Evolutionary conservation across 2,888 invertebrate genomes (phyloP).

Genomic region (Bugula neritina): DNA sequence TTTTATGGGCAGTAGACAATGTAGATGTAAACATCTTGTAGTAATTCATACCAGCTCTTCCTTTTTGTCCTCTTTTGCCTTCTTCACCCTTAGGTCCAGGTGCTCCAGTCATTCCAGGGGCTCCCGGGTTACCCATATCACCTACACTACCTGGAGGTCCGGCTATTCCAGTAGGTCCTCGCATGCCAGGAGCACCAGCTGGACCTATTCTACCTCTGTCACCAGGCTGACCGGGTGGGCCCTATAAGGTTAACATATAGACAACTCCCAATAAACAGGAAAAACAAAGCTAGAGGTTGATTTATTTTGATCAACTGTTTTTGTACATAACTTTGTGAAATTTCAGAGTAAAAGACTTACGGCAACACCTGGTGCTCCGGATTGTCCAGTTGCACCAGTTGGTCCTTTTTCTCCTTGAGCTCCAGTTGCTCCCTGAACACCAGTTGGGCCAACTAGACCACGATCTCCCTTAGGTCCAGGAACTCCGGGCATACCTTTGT

Average conservation of each 20-base stretch:
- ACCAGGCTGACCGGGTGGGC: constrained; percentile 26
- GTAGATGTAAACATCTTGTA: too few species aligned
- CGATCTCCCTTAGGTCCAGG: constrained; percentile 25
- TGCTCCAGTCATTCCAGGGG: constrained; percentile 27
- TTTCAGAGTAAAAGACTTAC: too few species aligned
- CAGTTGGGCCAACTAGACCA: neutral
- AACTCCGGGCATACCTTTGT: constrained; percentile 16
- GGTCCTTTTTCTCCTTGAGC: constrained; percentile 2
- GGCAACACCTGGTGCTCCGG: constrained; percentile 11
- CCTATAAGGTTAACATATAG: constrained; percentile 8
- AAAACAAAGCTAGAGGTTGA: too few species aligned
- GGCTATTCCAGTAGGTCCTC: constrained; percentile 28
- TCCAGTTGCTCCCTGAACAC: neutral
- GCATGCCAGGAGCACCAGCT: constrained; percentile 24
- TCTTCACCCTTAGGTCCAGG: constrained; percentile 28
- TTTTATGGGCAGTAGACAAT: too few species aligned
- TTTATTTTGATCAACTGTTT: too few species aligned
- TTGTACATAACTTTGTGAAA: too few species aligned
- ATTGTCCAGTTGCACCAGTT: neutral
- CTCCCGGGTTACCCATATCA: constrained; percentile 28
- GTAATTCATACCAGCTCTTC: constrained; percentile 25
- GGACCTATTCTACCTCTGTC: constrained; percentile 14
- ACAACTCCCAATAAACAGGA: too few species aligned
- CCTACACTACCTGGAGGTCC: constrained; percentile 29
- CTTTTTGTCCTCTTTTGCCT: constrained; percentile 29